Percentiles rank a stretch among this genome's conserved stretches.
Conservation (phyloP, 2,888 invertebrate genomes). For the Nematopogon swammerdamellus region DNA sequence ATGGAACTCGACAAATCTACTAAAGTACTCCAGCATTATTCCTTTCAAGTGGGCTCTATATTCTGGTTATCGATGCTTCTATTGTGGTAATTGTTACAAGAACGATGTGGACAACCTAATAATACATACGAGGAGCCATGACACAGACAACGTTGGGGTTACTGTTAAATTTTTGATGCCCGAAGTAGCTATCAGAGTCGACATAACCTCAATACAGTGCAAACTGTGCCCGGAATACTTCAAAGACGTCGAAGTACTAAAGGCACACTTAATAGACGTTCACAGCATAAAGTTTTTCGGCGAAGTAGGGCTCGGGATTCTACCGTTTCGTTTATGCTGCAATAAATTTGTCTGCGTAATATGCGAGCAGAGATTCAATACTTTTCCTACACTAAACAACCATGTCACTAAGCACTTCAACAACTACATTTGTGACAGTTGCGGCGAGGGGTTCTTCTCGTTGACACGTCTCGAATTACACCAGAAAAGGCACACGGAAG, state of each 20-base stretch:
- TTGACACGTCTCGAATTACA: background rate
- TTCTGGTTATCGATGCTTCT: background rate
- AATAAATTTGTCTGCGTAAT: background rate
- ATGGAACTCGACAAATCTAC: background rate
- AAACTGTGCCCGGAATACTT: background rate
- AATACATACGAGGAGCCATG: no score
- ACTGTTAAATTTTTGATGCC: background rate
- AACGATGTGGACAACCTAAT: no score
- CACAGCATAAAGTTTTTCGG: background rate
- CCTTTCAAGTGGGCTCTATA: background rate
- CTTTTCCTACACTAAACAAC: background rate
- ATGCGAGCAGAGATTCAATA: background rate
- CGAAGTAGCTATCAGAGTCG: background rate
- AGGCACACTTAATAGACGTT: background rate
- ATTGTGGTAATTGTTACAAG: background rate
- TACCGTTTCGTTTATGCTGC: background rate
- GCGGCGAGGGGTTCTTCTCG: constrained; percentile 1
- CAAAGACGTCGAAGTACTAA: background rate
- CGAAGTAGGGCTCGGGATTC: background rate
- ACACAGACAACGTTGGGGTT: background rate
- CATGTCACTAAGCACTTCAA: constrained; percentile 2
- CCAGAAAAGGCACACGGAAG: background rate
- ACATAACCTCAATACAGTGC: constrained; percentile 1
- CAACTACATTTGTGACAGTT: constrained; percentile 1
- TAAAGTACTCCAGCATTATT: background rate